Evolutionary conservation across 2,888 invertebrate genomes (phyloP).

Genomic region (Oscheius onirici): DNA sequence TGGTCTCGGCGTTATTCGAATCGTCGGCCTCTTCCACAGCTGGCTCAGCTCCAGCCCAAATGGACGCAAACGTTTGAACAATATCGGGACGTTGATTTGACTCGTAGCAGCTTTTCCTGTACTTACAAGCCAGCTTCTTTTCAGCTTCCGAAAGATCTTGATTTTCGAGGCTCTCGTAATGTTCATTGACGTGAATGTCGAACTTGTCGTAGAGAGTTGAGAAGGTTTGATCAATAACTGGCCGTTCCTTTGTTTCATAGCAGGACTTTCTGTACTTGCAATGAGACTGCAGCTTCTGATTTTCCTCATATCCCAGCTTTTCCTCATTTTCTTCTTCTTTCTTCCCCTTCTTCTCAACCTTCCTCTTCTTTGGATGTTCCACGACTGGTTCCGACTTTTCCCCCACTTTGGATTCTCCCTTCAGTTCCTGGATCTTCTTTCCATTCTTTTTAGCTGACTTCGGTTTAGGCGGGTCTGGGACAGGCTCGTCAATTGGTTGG

Average conservation of each 20-base stretch:
- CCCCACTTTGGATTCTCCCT: conserved; percentile 22
- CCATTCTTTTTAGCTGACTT: conserved; percentile 32
- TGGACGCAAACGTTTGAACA: conserved; percentile 9
- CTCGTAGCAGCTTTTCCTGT: conserved; percentile 66
- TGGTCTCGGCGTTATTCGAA: not conserved
- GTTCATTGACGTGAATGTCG: conserved; percentile 30
- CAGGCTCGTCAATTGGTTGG: no score
- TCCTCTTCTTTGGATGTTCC: conserved; percentile 27
- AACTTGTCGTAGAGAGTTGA: conserved; percentile 22
- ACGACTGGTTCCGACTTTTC: not conserved
- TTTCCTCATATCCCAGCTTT: conserved; percentile 25
- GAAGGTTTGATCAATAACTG: conserved; percentile 45
- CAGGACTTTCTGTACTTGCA: conserved; percentile 69
- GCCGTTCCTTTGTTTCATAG: conserved; percentile 61
- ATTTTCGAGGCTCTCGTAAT: conserved; percentile 19
- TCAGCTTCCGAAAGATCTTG: conserved; percentile 5
- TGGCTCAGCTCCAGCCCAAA: conserved; percentile 1
- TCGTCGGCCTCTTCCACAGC: not conserved
- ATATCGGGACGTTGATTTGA: conserved; percentile 58
- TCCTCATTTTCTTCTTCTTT: conserved; percentile 25
- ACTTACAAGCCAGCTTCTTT: conserved; percentile 58
- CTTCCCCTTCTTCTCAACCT: conserved; percentile 28
- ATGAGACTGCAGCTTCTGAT: conserved; percentile 16
- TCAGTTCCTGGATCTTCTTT: conserved; percentile 24
- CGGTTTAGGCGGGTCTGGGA: not conserved